A percentile compares a stretch with the other conserved stretches of the same genome.
Evolutionary conservation across 2,888 invertebrate species (phyloP).

Genomic region (Mythimna ferrago): DNA sequence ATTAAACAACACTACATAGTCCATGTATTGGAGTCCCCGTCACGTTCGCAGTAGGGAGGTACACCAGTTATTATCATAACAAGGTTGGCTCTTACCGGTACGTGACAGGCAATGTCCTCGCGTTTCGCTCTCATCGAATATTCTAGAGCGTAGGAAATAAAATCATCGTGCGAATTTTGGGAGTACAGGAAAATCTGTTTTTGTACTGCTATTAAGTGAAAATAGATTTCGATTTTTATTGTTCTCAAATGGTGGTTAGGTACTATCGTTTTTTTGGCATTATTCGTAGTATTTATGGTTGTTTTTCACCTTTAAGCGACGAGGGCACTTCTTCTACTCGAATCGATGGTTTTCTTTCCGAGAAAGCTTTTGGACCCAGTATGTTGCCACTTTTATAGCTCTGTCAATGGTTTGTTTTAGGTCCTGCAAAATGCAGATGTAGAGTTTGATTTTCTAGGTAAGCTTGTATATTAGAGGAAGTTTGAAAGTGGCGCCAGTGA

Average conservation of each 20-base stretch:
- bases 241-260: neutral
- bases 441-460: no score
- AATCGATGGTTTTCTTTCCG: no score
- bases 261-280: neutral
- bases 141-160: conserved; percentile 48
- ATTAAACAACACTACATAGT: conserved; percentile 33
- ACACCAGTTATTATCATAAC: conserved; percentile 65
- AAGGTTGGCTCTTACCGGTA: conserved; percentile 58
- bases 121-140: conserved; percentile 57
- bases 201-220: conserved; percentile 26
- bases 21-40: conserved; percentile 30
- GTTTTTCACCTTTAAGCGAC: no score
- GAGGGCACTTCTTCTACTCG: no score
- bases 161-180: conserved; percentile 47
- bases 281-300: neutral
- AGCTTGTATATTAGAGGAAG: no score
- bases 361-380: no score
- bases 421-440: no score
- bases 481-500: no score
- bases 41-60: conserved; percentile 53
- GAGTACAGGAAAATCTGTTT: conserved; percentile 26
- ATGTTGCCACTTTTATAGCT: no score
- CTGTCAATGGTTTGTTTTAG: no score
- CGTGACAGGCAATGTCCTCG: conserved; percentile 56
- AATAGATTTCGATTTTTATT: conserved; percentile 31